Percentiles rank a stretch among this genome's conserved stretches.
Conservation (phyloP, 2,113 vertebrate genomes). For the Sturnus vulgaris region DNA sequence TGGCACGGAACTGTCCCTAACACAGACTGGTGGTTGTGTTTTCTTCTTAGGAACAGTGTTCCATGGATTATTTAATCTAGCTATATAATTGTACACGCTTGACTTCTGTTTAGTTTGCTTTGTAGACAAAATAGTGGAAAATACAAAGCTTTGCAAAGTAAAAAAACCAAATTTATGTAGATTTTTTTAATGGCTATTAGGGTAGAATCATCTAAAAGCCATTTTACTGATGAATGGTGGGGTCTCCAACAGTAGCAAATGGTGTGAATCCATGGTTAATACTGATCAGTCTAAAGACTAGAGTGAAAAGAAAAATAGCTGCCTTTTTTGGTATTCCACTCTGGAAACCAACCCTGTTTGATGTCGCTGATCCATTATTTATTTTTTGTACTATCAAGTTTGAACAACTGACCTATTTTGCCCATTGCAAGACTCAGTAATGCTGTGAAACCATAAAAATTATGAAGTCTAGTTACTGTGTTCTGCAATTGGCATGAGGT, state of each 20-base stretch:
- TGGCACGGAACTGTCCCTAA: neutral
- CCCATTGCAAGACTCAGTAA: neutral
- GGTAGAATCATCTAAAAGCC: neutral
- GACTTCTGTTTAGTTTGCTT: neutral
- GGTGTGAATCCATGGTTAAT: neutral
- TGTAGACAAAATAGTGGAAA: neutral
- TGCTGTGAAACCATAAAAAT: neutral
- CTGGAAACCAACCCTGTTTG: neutral
- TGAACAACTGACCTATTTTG: neutral
- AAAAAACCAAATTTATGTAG: neutral
- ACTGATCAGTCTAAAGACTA: neutral
- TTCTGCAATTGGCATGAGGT: neutral
- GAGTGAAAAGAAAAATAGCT: neutral
- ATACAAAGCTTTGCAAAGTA: neutral
- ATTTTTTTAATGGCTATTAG: neutral
- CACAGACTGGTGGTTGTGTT: neutral
- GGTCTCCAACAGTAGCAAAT: neutral
- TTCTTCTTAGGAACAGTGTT: neutral
- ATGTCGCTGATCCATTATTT: neutral
- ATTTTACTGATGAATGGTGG: neutral
- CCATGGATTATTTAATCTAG: neutral
- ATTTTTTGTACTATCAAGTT: neutral
- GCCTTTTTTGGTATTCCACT: neutral
- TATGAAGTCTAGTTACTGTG: neutral
- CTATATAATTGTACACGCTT: neutral